phyloP scores from a whole-genome alignment of 2,888 invertebrate species.

The Himalopsyche kuldschensis region DNA sequence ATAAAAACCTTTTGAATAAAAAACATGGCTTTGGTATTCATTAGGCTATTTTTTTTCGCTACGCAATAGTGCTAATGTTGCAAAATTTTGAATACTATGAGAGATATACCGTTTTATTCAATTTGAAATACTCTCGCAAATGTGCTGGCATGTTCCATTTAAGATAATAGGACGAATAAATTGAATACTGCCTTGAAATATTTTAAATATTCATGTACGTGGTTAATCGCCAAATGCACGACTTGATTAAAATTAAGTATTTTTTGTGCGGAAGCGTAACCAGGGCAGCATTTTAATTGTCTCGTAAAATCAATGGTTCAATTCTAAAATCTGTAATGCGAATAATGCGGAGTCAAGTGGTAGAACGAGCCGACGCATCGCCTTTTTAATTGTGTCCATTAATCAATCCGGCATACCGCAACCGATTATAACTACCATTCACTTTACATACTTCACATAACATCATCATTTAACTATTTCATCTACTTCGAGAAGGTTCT shows the following conservation, averaged over 20 bases:
- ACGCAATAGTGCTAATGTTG: no score
- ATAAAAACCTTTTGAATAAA: no score
- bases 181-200: background rate
- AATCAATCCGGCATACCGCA: slow-evolving; percentile 23
- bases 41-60: no score
- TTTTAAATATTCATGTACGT: background rate
- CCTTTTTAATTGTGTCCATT: slow-evolving; percentile 24
- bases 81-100: no score
- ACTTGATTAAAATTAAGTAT: background rate
- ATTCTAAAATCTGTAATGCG: slow-evolving; percentile 20
- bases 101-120: no score
- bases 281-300: background rate
- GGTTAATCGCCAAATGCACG: background rate
- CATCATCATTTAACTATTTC: background rate
- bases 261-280: background rate
- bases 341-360: slow-evolving; percentile 19
- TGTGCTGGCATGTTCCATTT: background rate
- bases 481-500: background rate
- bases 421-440: slow-evolving; percentile 1
- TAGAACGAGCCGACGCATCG: slow-evolving; percentile 16
- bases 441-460: background rate
- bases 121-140: background rate
- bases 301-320: slow-evolving; percentile 8
- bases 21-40: no score
- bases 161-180: background rate